phyloP scores from a whole-genome alignment of 1,140 invertebrate genomes.

The Drosophila kikkawai region DNA sequence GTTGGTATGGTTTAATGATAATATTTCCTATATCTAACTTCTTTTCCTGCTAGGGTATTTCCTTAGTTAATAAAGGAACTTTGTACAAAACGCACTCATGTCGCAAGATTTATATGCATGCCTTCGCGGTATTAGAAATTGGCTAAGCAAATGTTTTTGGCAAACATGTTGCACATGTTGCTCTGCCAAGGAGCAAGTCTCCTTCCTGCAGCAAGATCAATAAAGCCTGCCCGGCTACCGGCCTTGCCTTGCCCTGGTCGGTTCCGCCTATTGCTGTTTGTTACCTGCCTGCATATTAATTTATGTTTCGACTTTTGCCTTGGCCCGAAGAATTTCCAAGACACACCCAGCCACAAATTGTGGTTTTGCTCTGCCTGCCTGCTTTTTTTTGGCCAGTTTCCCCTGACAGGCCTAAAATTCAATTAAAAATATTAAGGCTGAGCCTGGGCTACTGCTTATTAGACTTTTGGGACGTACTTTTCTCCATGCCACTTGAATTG shows the following conservation, averaged over 20 bases:
- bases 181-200: slow-evolving; percentile 16
- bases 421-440: slow-evolving; percentile 55
- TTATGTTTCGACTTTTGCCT: slow-evolving; percentile 61
- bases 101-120: slow-evolving; percentile 32
- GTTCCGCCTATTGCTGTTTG: slow-evolving; percentile 57
- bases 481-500: slow-evolving; percentile 38
- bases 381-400: slow-evolving; percentile 19
- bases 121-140: slow-evolving; percentile 42
- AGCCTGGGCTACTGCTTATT: slow-evolving; percentile 51
- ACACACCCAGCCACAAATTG: slow-evolving; percentile 52
- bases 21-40: no score
- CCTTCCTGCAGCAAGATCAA: slow-evolving; percentile 38
- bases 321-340: slow-evolving; percentile 52
- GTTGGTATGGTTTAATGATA: no score
- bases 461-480: slow-evolving; percentile 49
- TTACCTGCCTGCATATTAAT: slow-evolving; percentile 58
- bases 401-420: slow-evolving; percentile 52
- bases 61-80: neutral
- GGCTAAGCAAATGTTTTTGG: slow-evolving; percentile 39
- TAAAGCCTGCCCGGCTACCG: slow-evolving; percentile 46
- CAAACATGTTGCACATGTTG: slow-evolving; percentile 47
- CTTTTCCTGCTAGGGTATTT: slow-evolving; percentile 1
- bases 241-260: slow-evolving; percentile 52
- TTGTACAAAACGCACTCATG: slow-evolving; percentile 16
- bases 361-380: slow-evolving; percentile 11